Percentiles rank a stretch among this genome's conserved stretches.
These are phyloP conservation scores for Amblyjoppa fuscipennis DNA, from an alignment of 2,888 invertebrate species.

Conservation along the genomic window DNA sequence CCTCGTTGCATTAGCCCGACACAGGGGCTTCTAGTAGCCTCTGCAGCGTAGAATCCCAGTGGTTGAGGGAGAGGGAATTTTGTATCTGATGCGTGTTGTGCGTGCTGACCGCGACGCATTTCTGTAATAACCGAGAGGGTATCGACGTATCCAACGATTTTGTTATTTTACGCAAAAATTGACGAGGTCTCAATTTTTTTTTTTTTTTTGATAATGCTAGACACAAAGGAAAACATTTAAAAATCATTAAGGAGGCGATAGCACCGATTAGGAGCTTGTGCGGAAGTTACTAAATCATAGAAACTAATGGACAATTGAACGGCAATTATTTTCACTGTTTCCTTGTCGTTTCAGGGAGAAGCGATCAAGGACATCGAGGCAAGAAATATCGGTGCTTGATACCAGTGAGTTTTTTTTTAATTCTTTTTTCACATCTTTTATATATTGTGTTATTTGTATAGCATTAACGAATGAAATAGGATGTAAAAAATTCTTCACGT, in stretches of 20 bases:
- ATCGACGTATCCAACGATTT: neutral
- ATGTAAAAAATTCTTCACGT: no score
- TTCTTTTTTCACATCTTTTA: no score
- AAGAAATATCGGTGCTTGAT: neutral
- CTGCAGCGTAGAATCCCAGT: neutral
- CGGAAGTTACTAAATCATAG: no score
- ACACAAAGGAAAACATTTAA: neutral
- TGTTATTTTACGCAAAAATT: slow-evolving; percentile 1
- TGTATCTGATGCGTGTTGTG: neutral
- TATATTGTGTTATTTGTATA: no score
- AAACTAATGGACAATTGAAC: no score
- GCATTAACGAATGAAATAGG: no score
- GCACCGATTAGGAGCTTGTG: no score
- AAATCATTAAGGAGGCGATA: no score
- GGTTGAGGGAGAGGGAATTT: neutral
- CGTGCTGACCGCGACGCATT: slow-evolving; percentile 6
- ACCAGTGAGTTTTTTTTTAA: no score
- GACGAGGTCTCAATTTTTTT: neutral
- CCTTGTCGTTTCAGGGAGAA: neutral
- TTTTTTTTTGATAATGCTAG: neutral
- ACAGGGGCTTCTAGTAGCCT: slow-evolving; percentile 40
- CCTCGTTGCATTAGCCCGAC: slow-evolving; percentile 71
- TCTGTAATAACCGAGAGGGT: slow-evolving; percentile 18
- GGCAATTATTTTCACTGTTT: neutral
- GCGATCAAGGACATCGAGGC: neutral